Evolutionary conservation across 2,888 invertebrate genomes (phyloP), one percentile per base, ranked within the genome.

Genomic region (Peribatodes rhomboidaria): DNA sequence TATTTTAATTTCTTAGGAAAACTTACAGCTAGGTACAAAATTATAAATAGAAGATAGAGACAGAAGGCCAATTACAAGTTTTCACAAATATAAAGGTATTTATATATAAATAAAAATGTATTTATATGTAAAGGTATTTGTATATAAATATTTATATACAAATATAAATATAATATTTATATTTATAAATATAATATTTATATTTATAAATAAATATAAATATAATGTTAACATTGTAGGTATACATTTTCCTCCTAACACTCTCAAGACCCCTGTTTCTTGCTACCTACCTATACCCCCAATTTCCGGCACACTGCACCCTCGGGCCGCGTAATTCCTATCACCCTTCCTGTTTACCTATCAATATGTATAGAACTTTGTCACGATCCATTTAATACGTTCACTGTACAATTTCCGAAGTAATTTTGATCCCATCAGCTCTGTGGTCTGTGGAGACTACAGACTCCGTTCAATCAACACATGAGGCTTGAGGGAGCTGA

Each of bases 381-480:
- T 46, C n/a, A 4, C 22, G 20, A 20, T 11, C 13, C 13, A 11
- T 13, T 22, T 20, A 22, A 44, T 22, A 13, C 22, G 44, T 20
- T 18, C 44, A 2, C 22, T 1, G 44, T 1, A 46, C 13, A 46
- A 22, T 46, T 20, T 13, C 44, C 20, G 13, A 7, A 22, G 20
- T 20, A 1, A 22, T 22, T 13, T 16, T 2, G n/a, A 37, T 37
- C 41, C 41, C 41, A 41, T 41, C 41, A 41, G 41, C 41, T 0
- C 14, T 2, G 8, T 6, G 41, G 41, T 16, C 41, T 16, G 41
- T 1, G 9, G 41, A 16, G 41, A 41, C 7, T 8, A 7, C n/a
- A 14, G 41, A 7, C 41, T 14, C 54, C 54, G 49, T 31, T 50
- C 61, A 47, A 54, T 61, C 54, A 35, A 49, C 42, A 18, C 53